Base-by-base conservation (phyloP, 2,888 invertebrate species). In the Coremacera marginata region DNA sequence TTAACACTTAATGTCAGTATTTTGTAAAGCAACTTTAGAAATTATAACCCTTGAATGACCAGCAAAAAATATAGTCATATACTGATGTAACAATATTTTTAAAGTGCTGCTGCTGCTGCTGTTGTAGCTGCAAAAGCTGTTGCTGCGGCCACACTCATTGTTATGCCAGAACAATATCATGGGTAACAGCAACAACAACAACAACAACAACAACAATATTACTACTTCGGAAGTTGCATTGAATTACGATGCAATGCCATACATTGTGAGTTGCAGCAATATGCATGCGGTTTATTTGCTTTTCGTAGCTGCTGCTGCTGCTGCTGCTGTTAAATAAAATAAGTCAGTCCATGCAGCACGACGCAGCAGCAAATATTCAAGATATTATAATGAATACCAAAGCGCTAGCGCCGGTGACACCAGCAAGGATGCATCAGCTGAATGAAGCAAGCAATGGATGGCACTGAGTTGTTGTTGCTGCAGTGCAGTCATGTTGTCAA, bases 271-370 rank as follows among this genome's bases (percentile, higher is more conserved):
- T 5, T 25, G 62, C 55, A 55, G 55, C 55, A 55, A 55, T 55
- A 55, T 55, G 7, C 55, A 55, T 55, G 55, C 55, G 55, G 55
- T 55, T 55, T 55, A 55, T 55, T 55, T 55, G 55, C 55, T 52
- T 2, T 19, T 55, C 1, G 55, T 19, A 19, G n/a, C 3, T 22
- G 22, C 2, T 9, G 55, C 1, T 4, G 52, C 19, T 52, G 52
- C 52, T 52, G 52, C 22, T 55, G 19, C 55, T 19, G 19, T 16
- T 19, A 55, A 22, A 55, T 22, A 22, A 55, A 19, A 7, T 14
- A 44, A 44, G 44, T 44, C 44, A 44, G 44, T 44, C 44, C 44
- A 11, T 44, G 44, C 44, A 44, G 14, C 37, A 37, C 37, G 37
- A 52, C n/a, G 52, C 16, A 16, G n/a, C 55, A 55, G 55, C 55